A percentile compares a stretch with the other conserved stretches of the same genome.
Conservation (phyloP, 2,888 invertebrate species). For the Patella caerulea region DNA sequence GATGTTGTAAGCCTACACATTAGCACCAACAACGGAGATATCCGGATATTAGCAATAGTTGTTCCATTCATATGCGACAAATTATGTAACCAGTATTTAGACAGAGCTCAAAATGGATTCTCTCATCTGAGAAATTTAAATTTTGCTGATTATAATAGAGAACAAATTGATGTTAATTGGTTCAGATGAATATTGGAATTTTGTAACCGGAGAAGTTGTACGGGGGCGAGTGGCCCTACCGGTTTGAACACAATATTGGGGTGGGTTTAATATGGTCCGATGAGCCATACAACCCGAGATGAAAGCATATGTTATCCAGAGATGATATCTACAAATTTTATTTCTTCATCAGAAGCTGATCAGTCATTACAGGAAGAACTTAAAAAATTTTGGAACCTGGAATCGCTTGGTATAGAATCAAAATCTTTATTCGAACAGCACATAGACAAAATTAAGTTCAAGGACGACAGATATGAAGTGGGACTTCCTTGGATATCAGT, state of each 20-base stretch:
- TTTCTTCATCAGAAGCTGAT: not conserved
- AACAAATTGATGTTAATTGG: not conserved
- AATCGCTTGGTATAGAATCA: not conserved
- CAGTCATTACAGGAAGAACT: not conserved
- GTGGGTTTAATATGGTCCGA: not conserved
- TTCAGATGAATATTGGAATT: not conserved
- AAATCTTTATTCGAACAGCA: not conserved
- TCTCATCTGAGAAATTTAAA: not conserved
- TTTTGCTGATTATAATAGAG: not conserved
- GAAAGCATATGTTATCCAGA: not conserved
- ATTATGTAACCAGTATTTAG: not conserved
- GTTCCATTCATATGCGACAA: not conserved
- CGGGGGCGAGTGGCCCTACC: not conserved
- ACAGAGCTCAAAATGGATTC: not conserved
- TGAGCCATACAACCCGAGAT: not conserved
- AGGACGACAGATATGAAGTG: not conserved
- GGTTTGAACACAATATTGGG: not conserved
- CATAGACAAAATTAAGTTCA: not conserved
- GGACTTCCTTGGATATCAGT: not conserved
- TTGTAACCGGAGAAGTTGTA: not conserved
- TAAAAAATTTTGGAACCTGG: not conserved
- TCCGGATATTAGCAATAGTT: not conserved
- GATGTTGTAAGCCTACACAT: not conserved
- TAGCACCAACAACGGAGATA: not conserved
- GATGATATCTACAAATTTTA: not conserved